These are phyloP conservation scores for Chrysopa pallens DNA, from an alignment of 1,140 invertebrate species.

Conservation along the genomic window DNA sequence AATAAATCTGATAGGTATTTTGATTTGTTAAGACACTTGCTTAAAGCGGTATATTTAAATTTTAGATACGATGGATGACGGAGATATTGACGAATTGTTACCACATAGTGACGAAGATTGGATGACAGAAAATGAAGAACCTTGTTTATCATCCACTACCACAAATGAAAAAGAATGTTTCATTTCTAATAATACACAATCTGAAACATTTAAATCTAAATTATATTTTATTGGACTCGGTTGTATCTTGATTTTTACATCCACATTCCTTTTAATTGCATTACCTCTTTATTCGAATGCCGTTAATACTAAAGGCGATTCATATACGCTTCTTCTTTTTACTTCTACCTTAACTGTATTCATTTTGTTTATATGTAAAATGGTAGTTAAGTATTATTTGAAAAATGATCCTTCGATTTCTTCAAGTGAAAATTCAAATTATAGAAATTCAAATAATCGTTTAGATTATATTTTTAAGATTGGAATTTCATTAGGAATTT, in stretches of 20 bases:
- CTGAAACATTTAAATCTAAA: slow-evolving; percentile 11
- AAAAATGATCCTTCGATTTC: background rate
- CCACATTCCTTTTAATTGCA: slow-evolving; percentile 12
- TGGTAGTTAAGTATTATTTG: slow-evolving; percentile 9
- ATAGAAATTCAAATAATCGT: slow-evolving; percentile 10
- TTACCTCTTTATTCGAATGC: slow-evolving; percentile 15
- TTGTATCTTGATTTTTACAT: slow-evolving; percentile 12
- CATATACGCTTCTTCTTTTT: slow-evolving; percentile 14
- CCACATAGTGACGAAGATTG: slow-evolving; percentile 13
- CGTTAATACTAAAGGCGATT: slow-evolving; percentile 12
- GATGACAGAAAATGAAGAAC: slow-evolving; percentile 12
- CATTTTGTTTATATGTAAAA: slow-evolving; percentile 8
- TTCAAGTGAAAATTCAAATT: too few species aligned
- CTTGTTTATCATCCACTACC: slow-evolving; percentile 9
- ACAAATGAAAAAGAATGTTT: slow-evolving; percentile 9
- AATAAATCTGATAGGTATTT: too few species aligned
- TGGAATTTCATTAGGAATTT: slow-evolving; percentile 9
- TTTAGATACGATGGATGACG: slow-evolving; percentile 3
- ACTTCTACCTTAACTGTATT: slow-evolving; percentile 8
- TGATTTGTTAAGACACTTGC: too few species aligned
- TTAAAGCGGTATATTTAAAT: too few species aligned
- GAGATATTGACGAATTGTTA: slow-evolving; percentile 13
- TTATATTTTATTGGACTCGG: slow-evolving; percentile 13
- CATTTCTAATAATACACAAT: slow-evolving; percentile 5
- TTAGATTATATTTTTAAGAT: slow-evolving; percentile 9